Evolutionary conservation across 2,113 vertebrate species (phyloP), one percentile per base, ranked within the genome.

Genomic region (Motacilla alba): DNA sequence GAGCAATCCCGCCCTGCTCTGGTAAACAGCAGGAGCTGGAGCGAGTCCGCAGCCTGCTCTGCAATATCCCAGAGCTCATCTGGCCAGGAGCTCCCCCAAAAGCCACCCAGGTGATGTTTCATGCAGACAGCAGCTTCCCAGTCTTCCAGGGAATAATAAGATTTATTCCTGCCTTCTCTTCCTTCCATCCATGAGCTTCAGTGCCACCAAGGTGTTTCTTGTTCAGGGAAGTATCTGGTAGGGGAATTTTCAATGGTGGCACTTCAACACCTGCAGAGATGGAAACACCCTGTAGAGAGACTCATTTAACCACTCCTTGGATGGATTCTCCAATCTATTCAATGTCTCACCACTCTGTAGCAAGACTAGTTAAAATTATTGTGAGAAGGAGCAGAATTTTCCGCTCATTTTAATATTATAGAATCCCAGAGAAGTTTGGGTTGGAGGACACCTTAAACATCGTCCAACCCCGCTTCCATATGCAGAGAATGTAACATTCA

Each of bases 171-270:
- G 4, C 2, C 0, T 83, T 82, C 66, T 60, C 23, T 47, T 39
- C 3, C 49, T 35, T 82, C 4, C 0, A 2, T 30, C 6, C 0
- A 0, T 19, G 31, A 0, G 4, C 17, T 72, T 55, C 50, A 79
- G 28, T 74, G 24, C 19, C 35, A 20, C 22, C 1, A 1, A 23
- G 53, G 15, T 0, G 0, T 31, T 66, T 62, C 35, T 30, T 13
- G 1, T 18, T 39, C 3, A 3, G 39, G 50, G 30, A 39, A 60
- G 35, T 15, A 1, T 15, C 53, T 73, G 49, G 10, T 19, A 66
- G 41, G 35, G 8, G 15, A 24, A 13, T 20, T 37, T 87, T 21
- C 2, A 0, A 1, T 33, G 43, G 56, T 70, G 31, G 52, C 39
- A 18, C 3, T 70, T 67, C 13, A 49, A 9, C 10, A 23, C 13